Percentiles rank a stretch among this genome's conserved stretches.
These are phyloP conservation scores for Cephalopachus bancanus DNA, from an alignment of 2,797 vertebrate genomes.

Conservation along the genomic window DNA sequence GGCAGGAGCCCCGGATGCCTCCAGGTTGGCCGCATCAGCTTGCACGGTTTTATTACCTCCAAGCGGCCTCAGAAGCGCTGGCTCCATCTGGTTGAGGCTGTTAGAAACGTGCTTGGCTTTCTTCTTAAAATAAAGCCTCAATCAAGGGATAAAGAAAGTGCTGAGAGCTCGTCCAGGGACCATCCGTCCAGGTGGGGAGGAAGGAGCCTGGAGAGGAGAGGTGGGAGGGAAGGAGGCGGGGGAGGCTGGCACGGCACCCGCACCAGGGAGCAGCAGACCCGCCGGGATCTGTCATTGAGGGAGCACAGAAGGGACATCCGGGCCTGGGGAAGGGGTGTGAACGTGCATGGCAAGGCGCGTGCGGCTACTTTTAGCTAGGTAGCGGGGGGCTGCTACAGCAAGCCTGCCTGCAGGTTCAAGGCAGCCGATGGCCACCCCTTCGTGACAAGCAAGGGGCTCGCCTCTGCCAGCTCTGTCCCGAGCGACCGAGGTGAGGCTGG, in stretches of 20 bases:
- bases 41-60: conserved; percentile 63
- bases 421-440: conserved; percentile 68
- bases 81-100: conserved; percentile 77
- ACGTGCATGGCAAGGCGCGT: background rate
- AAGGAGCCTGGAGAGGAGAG: background rate
- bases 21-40: conserved; percentile 47
- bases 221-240: background rate
- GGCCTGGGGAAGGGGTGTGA: conserved; percentile 72
- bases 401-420: conserved; percentile 72
- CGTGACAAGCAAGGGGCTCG: background rate
- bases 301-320: background rate
- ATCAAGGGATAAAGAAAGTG: conserved; percentile 80
- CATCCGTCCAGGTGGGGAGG: conserved; percentile 68
- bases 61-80: conserved; percentile 63
- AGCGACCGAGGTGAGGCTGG: background rate
- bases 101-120: conserved; percentile 83
- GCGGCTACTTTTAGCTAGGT: conserved; percentile 80
- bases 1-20: background rate
- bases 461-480: background rate
- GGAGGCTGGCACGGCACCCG: conserved; percentile 21
- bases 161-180: conserved; percentile 75
- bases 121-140: conserved; percentile 83
- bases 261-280: background rate
- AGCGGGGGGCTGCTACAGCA: conserved; percentile 74
- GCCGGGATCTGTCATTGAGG: conserved; percentile 3